A percentile compares a stretch with the other conserved stretches of the same genome.
Conservation (phyloP, 2,113 vertebrate species). For the Neodon shergylaensis region DNA sequence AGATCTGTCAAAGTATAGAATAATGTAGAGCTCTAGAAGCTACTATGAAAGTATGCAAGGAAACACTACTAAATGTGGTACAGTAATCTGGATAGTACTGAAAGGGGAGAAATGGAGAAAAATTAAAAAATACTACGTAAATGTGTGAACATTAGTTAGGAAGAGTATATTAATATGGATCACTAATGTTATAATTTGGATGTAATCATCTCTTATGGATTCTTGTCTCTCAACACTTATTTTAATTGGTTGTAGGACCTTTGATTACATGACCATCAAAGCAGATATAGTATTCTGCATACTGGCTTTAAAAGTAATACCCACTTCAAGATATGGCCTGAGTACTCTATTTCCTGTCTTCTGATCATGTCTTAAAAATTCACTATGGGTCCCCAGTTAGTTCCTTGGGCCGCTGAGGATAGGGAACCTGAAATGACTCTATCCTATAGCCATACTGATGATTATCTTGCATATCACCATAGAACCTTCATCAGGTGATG, state of each 20-base stretch:
- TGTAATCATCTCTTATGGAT: background rate
- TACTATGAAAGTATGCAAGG: background rate
- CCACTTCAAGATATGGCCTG: background rate
- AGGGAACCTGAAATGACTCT: no score
- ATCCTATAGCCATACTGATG: no score
- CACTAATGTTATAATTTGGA: background rate
- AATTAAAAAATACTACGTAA: background rate
- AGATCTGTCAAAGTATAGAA: background rate
- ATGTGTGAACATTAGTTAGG: background rate
- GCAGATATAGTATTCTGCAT: no score
- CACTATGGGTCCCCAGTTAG: no score
- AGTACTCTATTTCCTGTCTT: background rate
- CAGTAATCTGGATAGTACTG: background rate
- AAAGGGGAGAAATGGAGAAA: background rate
- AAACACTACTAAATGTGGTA: background rate
- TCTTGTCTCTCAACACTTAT: background rate
- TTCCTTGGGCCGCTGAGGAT: no score
- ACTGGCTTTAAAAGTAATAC: background rate
- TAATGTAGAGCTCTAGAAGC: background rate
- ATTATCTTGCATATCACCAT: no score
- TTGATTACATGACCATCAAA: background rate
- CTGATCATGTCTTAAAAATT: background rate
- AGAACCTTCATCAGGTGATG: no score
- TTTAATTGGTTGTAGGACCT: no score
- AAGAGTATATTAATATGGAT: background rate